phyloP scores from a whole-genome alignment of 2,797 vertebrate species.

The Varecia variegata region DNA sequence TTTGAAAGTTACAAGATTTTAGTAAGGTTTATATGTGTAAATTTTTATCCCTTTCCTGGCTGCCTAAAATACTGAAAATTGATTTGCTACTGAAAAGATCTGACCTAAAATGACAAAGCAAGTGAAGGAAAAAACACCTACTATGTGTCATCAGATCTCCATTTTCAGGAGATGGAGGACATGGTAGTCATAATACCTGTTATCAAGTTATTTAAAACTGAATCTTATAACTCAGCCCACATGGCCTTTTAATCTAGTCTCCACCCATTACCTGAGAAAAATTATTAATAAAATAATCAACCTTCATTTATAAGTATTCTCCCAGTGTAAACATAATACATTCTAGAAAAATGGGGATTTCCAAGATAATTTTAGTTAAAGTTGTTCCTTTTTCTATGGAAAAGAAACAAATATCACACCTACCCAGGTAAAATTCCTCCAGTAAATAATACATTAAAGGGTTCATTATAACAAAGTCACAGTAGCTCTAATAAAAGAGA shows the following conservation, averaged over 20 bases:
- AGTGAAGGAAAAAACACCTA: conserved; percentile 12
- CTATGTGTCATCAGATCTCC: not conserved
- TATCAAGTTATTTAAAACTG: conserved; percentile 11
- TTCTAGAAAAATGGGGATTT: not conserved
- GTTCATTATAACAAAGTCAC: not conserved
- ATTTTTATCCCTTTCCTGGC: not conserved
- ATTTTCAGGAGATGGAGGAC: not conserved
- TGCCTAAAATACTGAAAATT: conserved; percentile 25
- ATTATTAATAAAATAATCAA: conserved; percentile 3
- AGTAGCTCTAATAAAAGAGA: not conserved
- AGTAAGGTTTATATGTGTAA: not conserved
- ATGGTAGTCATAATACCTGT: not conserved
- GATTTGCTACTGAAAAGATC: not conserved
- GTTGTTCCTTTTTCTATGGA: not conserved
- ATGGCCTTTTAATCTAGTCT: conserved; percentile 12
- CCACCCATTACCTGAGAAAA: not conserved
- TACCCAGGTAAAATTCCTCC: not conserved
- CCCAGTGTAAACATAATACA: not conserved
- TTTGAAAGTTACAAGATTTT: conserved; percentile 13
- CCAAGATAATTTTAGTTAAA: not conserved
- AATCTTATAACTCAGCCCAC: not conserved
- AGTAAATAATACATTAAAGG: not conserved
- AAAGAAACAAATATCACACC: not conserved
- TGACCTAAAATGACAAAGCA: not conserved
- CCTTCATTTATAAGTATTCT: not conserved